Evolutionary conservation across 2,113 vertebrate species (phyloP).

Genomic region (Globicephala melas): DNA sequence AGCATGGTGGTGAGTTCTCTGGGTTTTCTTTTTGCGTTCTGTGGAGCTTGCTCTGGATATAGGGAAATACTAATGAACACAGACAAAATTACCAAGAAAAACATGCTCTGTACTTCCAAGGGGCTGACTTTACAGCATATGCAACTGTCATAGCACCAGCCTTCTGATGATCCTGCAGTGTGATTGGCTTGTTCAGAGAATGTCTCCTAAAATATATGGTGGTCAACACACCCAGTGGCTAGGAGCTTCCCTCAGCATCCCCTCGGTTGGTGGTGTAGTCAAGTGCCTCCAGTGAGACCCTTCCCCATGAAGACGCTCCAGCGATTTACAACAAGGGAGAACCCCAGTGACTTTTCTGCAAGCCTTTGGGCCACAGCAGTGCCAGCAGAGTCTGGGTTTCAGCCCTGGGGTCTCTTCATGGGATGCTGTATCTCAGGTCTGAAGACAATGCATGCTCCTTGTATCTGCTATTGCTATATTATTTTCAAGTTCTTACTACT

Average conservation of each 20-base stretch:
- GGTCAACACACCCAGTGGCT: accelerated
- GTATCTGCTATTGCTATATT: accelerated
- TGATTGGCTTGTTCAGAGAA: background rate
- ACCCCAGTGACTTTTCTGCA: too few species aligned
- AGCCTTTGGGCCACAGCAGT: background rate
- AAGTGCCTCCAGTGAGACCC: accelerated
- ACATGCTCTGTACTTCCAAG: too few species aligned
- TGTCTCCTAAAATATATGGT: accelerated
- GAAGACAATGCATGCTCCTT: background rate
- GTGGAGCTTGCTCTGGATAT: background rate
- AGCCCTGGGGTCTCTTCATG: background rate
- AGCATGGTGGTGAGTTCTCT: too few species aligned
- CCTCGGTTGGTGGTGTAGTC: background rate
- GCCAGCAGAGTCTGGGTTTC: background rate
- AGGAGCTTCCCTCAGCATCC: too few species aligned
- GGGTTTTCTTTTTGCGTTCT: background rate
- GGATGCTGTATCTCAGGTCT: background rate
- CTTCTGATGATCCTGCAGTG: background rate
- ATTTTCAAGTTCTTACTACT: background rate
- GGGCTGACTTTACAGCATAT: too few species aligned
- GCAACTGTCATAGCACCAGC: accelerated
- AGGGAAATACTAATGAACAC: background rate
- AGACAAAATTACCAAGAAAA: background rate
- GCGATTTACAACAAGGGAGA: background rate
- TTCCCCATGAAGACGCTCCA: background rate